Percentiles rank a stretch among this genome's conserved stretches.
Conservation (phyloP, 2,888 invertebrate species). For the Scaptomyza caliginosa region DNA sequence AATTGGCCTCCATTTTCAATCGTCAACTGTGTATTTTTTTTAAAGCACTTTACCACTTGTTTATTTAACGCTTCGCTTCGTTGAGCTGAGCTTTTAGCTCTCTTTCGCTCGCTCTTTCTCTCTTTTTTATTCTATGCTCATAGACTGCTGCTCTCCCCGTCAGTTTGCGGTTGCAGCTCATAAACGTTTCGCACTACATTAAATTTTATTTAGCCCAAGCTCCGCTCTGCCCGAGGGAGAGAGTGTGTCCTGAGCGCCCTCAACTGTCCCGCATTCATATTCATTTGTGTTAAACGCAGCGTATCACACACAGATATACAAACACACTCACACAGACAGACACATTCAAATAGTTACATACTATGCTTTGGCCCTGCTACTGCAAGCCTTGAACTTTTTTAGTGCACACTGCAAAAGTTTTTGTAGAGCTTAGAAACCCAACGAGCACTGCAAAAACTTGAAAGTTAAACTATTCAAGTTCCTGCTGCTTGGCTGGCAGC, state of each 20-base stretch:
- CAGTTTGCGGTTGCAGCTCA: constrained; percentile 75
- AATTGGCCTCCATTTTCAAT: constrained; percentile 43
- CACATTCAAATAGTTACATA: constrained; percentile 11
- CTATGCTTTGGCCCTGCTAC: constrained; percentile 7
- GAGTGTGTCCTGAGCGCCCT: constrained; percentile 14
- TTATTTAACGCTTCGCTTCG: constrained; percentile 74
- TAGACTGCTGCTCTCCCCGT: constrained; percentile 50
- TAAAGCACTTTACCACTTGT: constrained; percentile 73
- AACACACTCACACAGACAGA: constrained; percentile 1
- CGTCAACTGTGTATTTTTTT: constrained; percentile 59
- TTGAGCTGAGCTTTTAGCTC: constrained; percentile 42
- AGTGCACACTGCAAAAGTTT: constrained; percentile 53
- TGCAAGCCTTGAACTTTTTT: constrained; percentile 47
- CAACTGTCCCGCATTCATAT: constrained; percentile 67
- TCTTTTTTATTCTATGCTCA: background rate
- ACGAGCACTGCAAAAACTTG: constrained; percentile 42
- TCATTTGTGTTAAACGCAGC: constrained; percentile 78
- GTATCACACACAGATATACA: constrained; percentile 46
- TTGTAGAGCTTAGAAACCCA: constrained; percentile 47
- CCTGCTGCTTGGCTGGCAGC: constrained; percentile 4
- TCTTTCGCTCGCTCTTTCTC: constrained; percentile 4
- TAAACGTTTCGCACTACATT: constrained; percentile 80
- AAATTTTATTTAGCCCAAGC: constrained; percentile 74
- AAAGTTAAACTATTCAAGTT: constrained; percentile 50
- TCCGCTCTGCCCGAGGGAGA: background rate